A percentile compares a stretch with the other conserved stretches of the same genome.
Conservation (phyloP, 2,888 invertebrate species). For the Microplitis manilae region DNA sequence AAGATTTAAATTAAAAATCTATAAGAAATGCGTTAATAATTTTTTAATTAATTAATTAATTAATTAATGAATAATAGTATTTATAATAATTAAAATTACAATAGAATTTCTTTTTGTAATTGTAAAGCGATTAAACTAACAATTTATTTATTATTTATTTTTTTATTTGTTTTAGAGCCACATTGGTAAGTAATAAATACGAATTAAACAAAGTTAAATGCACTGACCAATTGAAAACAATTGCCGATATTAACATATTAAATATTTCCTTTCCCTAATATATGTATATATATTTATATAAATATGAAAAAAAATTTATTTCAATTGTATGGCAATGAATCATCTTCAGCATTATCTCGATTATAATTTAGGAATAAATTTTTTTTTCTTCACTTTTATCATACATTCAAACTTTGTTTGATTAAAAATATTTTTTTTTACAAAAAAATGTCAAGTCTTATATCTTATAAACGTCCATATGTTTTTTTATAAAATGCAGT, state of each 20-base stretch:
- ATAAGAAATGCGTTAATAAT: slow-evolving; percentile 31
- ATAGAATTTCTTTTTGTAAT: slow-evolving; percentile 50
- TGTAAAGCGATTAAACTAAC: slow-evolving; percentile 50
- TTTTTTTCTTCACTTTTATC: neutral
- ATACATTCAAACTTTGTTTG: slow-evolving; percentile 16
- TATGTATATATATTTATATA: neutral
- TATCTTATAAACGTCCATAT: slow-evolving; percentile 2
- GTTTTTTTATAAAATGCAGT: slow-evolving; percentile 12
- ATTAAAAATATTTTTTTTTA: neutral
- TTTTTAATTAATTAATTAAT: slow-evolving; percentile 50
- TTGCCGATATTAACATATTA: slow-evolving; percentile 22
- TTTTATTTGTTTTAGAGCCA: slow-evolving; percentile 35
- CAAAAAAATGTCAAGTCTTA: slow-evolving; percentile 4
- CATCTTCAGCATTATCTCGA: slow-evolving; percentile 35
- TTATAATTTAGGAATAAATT: slow-evolving; percentile 6
- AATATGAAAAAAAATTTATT: slow-evolving; percentile 21
- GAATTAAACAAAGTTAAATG: slow-evolving; percentile 51
- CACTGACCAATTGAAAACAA: slow-evolving; percentile 39
- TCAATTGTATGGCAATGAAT: slow-evolving; percentile 30
- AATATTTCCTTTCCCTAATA: slow-evolving; percentile 16
- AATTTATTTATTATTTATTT: slow-evolving; percentile 33
- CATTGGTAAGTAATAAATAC: slow-evolving; percentile 49
- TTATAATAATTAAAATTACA: slow-evolving; percentile 53
- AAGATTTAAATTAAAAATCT: slow-evolving; percentile 17
- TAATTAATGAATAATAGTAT: slow-evolving; percentile 47